phyloP scores from a whole-genome alignment of 2,888 invertebrate genomes.

The Merodon equestris region DNA sequence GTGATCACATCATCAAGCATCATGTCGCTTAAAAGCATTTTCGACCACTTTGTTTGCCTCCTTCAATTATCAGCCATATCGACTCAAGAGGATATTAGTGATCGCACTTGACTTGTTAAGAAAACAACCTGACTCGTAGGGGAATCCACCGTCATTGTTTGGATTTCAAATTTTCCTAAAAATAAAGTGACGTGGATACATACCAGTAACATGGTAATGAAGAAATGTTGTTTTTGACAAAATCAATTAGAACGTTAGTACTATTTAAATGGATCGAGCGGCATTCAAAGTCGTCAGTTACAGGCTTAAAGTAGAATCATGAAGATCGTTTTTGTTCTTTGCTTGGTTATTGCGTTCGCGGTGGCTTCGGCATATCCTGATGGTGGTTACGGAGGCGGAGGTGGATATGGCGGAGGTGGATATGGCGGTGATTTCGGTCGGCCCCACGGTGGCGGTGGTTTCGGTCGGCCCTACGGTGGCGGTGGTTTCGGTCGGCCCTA shows the following conservation, averaged over 20 bases:
- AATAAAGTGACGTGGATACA: too few relatives aligned
- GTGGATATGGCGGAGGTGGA: not conserved
- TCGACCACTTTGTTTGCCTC: too few relatives aligned
- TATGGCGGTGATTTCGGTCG: not conserved
- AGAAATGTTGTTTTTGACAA: too few relatives aligned
- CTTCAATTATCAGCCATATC: too few relatives aligned
- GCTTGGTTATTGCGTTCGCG: conserved; percentile 2
- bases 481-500: not conserved
- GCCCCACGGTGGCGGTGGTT: conserved; percentile 2
- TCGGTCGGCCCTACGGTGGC: not conserved
- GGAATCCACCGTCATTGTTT: too few relatives aligned
- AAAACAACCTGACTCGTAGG: too few relatives aligned
- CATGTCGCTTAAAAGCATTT: too few relatives aligned
- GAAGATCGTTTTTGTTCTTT: conserved; percentile 9
- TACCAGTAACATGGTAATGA: too few relatives aligned
- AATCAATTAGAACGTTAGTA: not conserved
- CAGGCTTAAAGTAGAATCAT: conserved; percentile 1
- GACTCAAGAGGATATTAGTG: too few relatives aligned
- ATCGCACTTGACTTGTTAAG: too few relatives aligned
- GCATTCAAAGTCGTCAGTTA: not conserved
- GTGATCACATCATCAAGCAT: too few relatives aligned
- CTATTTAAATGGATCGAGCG: conserved; percentile 10
- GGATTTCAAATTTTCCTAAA: too few relatives aligned
- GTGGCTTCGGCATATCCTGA: not conserved
- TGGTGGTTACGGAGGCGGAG: not conserved